A percentile compares a stretch with the other conserved stretches of the same genome.
Conservation (phyloP, 2,797 vertebrate species). For the Hybognathus amarus region DNA sequence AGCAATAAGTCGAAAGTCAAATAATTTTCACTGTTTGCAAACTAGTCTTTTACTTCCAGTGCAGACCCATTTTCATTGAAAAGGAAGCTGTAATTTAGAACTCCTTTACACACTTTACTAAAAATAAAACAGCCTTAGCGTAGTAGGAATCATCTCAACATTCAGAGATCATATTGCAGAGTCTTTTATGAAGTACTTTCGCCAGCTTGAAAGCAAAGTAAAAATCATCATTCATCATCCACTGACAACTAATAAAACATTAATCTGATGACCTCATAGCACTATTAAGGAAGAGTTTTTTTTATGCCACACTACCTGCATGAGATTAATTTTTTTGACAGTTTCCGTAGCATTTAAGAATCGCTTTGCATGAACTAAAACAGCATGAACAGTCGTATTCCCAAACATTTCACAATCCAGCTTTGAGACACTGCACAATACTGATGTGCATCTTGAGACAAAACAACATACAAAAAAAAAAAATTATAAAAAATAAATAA, state of each 20-base stretch:
- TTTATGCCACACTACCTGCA: slow-evolving; percentile 15
- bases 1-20: neutral
- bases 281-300: slow-evolving; percentile 4
- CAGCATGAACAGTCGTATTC: neutral
- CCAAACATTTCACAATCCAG: neutral
- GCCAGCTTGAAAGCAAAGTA: slow-evolving; percentile 35
- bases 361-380: neutral
- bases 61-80: slow-evolving; percentile 27
- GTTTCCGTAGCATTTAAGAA: neutral
- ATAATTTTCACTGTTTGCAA: slow-evolving; percentile 25
- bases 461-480: too few species aligned
- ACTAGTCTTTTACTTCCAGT: slow-evolving; percentile 15
- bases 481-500: too few species aligned
- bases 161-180: slow-evolving; percentile 37
- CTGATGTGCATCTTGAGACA: too few species aligned
- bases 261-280: slow-evolving; percentile 34
- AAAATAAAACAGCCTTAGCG: slow-evolving; percentile 26
- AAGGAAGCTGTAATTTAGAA: slow-evolving; percentile 30
- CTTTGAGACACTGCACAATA: neutral
- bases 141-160: slow-evolving; percentile 33
- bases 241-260: slow-evolving; percentile 33
- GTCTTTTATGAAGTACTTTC: slow-evolving; percentile 32
- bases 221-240: slow-evolving; percentile 31
- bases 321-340: neutral
- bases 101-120: slow-evolving; percentile 25